A percentile compares a stretch with the other conserved stretches of the same genome.
Conservation (phyloP, 2,888 invertebrate species). For the Seladonia tumulorum region DNA sequence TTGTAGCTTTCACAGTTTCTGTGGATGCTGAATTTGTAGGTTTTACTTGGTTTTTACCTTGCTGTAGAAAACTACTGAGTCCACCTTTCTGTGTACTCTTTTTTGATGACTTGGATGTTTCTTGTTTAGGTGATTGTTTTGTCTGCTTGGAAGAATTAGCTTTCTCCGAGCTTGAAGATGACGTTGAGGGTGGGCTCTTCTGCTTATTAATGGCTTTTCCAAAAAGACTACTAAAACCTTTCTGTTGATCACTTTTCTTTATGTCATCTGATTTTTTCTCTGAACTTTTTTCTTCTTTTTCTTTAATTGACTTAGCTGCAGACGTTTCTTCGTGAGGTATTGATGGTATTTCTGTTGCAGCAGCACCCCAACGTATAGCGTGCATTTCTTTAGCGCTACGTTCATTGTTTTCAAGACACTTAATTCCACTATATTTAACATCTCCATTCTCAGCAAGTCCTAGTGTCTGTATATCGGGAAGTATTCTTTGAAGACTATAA, state of each 20-base stretch:
- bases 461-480: slow-evolving; percentile 76
- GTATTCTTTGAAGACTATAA: slow-evolving; percentile 83
- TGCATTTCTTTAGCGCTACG: slow-evolving; percentile 71
- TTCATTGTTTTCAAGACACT: slow-evolving; percentile 67
- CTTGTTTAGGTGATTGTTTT: slow-evolving; percentile 32
- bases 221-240: slow-evolving; percentile 78
- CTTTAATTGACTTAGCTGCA: not conserved
- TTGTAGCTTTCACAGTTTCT: slow-evolving; percentile 21
- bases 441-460: slow-evolving; percentile 76
- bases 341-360: slow-evolving; percentile 34
- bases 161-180: slow-evolving; percentile 9
- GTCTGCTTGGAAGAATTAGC: not conserved
- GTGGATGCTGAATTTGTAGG: not conserved
- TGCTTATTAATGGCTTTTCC: slow-evolving; percentile 69
- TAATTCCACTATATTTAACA: slow-evolving; percentile 77
- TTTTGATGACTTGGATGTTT: not conserved
- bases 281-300: slow-evolving; percentile 30
- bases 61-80: slow-evolving; percentile 41
- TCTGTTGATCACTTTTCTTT: slow-evolving; percentile 60
- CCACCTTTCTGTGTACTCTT: slow-evolving; percentile 35
- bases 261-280: slow-evolving; percentile 58
- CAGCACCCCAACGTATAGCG: slow-evolving; percentile 69
- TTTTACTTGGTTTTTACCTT: slow-evolving; percentile 22
- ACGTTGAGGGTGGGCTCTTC: slow-evolving; percentile 36
- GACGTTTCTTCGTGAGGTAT: slow-evolving; percentile 15